Evolutionary conservation across 1,140 invertebrate genomes (phyloP).

Genomic region (Sweltsa coloradensis): DNA sequence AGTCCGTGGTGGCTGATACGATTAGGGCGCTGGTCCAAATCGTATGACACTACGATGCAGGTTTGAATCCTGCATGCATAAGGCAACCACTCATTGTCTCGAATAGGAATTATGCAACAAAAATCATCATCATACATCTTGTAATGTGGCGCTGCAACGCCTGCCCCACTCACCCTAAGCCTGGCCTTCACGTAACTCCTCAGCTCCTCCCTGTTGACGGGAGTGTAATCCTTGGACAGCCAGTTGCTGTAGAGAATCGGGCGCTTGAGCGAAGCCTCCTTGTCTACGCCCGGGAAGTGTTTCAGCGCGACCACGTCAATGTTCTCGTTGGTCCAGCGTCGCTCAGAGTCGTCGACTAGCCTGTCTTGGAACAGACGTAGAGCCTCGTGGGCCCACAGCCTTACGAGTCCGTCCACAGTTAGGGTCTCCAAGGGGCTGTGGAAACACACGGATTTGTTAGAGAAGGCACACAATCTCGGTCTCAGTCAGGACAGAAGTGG

Average conservation of each 20-base stretch:
- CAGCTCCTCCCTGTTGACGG: slow-evolving; percentile 89
- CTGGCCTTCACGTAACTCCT: slow-evolving; percentile 94
- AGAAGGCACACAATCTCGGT: too few species aligned
- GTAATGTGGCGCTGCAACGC: too few species aligned
- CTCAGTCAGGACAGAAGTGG: too few species aligned
- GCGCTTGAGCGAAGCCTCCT: slow-evolving; percentile 68
- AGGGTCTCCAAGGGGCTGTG: slow-evolving; percentile 77
- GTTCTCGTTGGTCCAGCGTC: slow-evolving; percentile 97
- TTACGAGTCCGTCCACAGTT: slow-evolving; percentile 84
- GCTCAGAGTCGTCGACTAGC: slow-evolving; percentile 87
- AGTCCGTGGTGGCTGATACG: too few species aligned
- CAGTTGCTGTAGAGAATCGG: slow-evolving; percentile 98
- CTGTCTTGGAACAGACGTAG: slow-evolving; percentile 93
- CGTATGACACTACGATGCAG: too few species aligned
- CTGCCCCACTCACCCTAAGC: slow-evolving; percentile 52
- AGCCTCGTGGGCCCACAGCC: slow-evolving; percentile 98
- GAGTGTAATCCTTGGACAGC: slow-evolving; percentile 96
- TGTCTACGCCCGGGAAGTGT: slow-evolving; percentile 89
- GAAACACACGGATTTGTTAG: slow-evolving; percentile 8
- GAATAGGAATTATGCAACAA: too few species aligned
- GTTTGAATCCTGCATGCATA: too few species aligned
- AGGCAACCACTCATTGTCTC: too few species aligned
- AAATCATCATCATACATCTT: too few species aligned
- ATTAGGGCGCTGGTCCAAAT: too few species aligned
- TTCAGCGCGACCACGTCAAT: slow-evolving; percentile 88